Percentiles rank a stretch among this genome's conserved stretches.
phyloP scores from a whole-genome alignment of 2,113 vertebrate genomes.

The Procavia capensis region DNA sequence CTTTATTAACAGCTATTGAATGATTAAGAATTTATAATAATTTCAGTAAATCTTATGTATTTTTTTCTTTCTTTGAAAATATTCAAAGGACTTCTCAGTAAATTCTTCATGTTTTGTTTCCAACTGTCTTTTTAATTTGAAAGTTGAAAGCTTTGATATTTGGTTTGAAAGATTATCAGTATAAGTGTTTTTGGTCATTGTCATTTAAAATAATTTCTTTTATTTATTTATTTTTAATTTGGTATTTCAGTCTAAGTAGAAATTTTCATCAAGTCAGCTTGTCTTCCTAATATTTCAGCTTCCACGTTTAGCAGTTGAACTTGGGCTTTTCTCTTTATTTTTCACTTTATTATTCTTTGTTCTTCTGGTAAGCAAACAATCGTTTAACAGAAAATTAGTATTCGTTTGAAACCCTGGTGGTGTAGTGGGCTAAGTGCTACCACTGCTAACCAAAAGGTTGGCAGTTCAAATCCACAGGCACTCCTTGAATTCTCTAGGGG shows the following conservation, averaged over 20 bases:
- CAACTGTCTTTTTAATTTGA: not conserved
- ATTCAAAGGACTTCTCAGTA: not conserved
- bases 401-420: too few relatives aligned
- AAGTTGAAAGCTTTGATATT: not conserved
- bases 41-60: not conserved
- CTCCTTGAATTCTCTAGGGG: too few relatives aligned
- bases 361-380: not conserved
- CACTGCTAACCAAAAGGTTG: too few relatives aligned
- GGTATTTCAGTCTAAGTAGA: not conserved
- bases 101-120: not conserved
- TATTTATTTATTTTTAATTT: not conserved
- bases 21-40: not conserved
- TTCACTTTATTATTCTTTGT: not conserved
- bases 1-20: not conserved
- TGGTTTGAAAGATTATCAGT: not conserved
- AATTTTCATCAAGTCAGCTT: not conserved
- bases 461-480: too few relatives aligned
- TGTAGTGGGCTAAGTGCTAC: too few relatives aligned
- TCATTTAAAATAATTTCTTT: not conserved
- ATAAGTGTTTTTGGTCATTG: not conserved
- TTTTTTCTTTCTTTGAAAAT: constrained; percentile 21
- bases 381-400: not conserved
- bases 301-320: not conserved
- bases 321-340: not conserved
- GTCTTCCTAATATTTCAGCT: not conserved